Conservation (phyloP, 1,140 invertebrate species). For the Drosophila arizonae region DNA sequence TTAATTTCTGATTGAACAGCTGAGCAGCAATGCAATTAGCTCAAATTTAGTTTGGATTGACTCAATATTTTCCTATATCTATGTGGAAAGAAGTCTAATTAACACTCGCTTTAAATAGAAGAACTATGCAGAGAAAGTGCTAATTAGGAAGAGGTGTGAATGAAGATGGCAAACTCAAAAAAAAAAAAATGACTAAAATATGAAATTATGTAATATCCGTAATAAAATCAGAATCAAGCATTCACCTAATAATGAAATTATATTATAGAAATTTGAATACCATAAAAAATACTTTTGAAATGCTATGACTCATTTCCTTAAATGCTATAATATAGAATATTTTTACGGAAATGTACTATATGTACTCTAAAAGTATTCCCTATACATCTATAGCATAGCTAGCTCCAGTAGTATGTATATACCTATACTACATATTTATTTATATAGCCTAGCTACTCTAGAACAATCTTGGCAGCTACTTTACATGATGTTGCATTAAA, state of each 20-base stretch:
- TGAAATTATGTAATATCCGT: constrained; percentile 35
- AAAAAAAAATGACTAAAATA: constrained; percentile 5
- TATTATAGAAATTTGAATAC: neutral
- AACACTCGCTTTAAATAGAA: constrained; percentile 38
- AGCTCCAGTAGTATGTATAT: neutral
- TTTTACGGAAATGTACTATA: no score
- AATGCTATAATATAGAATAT: no score
- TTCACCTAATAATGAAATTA: neutral
- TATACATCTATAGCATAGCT: no score
- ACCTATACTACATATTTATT: neutral
- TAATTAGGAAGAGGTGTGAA: constrained; percentile 32
- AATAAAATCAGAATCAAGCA: neutral
- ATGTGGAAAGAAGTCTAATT: constrained; percentile 33
- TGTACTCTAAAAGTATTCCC: neutral
- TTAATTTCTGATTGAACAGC: neutral
- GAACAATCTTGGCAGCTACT: neutral
- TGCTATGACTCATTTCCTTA: no score
- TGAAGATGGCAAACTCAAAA: constrained; percentile 1
- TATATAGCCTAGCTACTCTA: no score
- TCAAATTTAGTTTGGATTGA: no score
- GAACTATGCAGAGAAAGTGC: constrained; percentile 42
- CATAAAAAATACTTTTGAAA: neutral
- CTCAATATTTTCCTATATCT: neutral
- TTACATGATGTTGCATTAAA: neutral
- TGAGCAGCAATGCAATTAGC: no score